Evolutionary conservation across 2,113 vertebrate genomes (phyloP).

Genomic region (Muntiacus reevesi): DNA sequence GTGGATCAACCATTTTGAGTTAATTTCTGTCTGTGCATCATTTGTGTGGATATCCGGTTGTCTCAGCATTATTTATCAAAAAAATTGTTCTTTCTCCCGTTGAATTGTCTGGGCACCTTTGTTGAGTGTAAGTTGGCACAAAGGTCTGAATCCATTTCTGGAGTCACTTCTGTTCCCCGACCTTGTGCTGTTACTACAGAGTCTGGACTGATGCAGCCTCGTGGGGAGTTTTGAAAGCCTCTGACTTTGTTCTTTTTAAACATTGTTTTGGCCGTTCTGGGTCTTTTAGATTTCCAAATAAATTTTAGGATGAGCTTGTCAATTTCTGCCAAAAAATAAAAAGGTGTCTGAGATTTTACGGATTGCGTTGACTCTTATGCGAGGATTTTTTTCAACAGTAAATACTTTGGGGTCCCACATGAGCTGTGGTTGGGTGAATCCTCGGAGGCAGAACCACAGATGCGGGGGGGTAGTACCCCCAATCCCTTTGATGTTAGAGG

Average conservation of each 20-base stretch:
- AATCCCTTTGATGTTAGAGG: neutral
- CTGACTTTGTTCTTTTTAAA: neutral
- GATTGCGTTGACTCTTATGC: neutral
- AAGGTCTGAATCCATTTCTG: neutral
- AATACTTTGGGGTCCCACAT: fast-evolving
- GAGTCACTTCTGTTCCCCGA: fast-evolving
- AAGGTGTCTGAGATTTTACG: neutral
- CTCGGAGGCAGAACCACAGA: neutral
- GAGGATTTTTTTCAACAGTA: too few relatives aligned
- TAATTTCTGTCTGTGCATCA: neutral
- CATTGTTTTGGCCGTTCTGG: neutral
- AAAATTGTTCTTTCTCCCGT: fast-evolving
- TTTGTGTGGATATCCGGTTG: fast-evolving
- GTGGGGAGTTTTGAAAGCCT: neutral
- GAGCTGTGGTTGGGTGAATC: neutral
- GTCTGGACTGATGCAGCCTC: neutral
- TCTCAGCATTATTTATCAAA: fast-evolving
- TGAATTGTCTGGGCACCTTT: too few relatives aligned
- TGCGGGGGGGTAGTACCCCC: fast-evolving
- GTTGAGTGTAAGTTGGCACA: fast-evolving
- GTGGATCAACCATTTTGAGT: neutral
- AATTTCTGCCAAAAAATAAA: neutral
- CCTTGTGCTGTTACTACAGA: fast-evolving
- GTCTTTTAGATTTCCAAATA: neutral
- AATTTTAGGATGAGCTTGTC: neutral